phyloP scores from a whole-genome alignment of 2,888 invertebrate genomes.

The Caenorhabditis becei region DNA sequence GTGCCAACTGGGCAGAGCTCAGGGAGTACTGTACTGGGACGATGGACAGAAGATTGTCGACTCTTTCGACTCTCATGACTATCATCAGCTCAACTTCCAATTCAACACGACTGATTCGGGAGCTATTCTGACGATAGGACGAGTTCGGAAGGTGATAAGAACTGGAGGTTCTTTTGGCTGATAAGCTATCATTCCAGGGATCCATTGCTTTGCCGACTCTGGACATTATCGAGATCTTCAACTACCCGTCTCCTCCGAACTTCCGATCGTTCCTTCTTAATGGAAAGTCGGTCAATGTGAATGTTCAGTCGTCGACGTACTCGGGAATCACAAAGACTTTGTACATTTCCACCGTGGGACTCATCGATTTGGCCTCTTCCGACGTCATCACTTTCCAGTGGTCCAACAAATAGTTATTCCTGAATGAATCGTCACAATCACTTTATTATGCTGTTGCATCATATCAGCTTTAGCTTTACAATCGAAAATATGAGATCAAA shows the following conservation, averaged over 20 bases:
- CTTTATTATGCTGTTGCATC: conserved; percentile 35
- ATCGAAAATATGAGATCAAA: conserved; percentile 35
- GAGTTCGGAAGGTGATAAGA: conserved; percentile 25
- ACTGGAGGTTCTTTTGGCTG: no score
- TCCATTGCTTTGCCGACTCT: conserved; percentile 58
- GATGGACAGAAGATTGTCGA: conserved; percentile 76
- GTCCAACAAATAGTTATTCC: conserved; percentile 17
- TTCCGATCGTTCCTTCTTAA: conserved; percentile 67
- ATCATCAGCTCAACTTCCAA: conserved; percentile 45
- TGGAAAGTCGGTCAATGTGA: conserved; percentile 58
- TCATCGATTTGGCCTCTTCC: conserved; percentile 47
- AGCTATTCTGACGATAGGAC: conserved; percentile 22
- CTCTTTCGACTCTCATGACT: conserved; percentile 44
- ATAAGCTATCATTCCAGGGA: conserved; percentile 17
- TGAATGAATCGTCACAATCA: conserved; percentile 23
- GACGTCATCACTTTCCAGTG: conserved; percentile 50
- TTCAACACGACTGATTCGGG: conserved; percentile 30
- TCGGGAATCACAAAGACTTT: conserved; percentile 51
- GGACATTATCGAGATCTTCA: conserved; percentile 72
- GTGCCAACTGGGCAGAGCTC: conserved; percentile 41
- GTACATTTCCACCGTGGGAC: conserved; percentile 36
- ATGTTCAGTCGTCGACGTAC: conserved; percentile 54
- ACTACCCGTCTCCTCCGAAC: conserved; percentile 64
- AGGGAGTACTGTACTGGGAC: conserved; percentile 77
- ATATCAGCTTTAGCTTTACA: conserved; percentile 13